These are phyloP conservation scores for Notamacropus eugenii DNA, from an alignment of 2,797 vertebrate genomes.

Conservation along the genomic window DNA sequence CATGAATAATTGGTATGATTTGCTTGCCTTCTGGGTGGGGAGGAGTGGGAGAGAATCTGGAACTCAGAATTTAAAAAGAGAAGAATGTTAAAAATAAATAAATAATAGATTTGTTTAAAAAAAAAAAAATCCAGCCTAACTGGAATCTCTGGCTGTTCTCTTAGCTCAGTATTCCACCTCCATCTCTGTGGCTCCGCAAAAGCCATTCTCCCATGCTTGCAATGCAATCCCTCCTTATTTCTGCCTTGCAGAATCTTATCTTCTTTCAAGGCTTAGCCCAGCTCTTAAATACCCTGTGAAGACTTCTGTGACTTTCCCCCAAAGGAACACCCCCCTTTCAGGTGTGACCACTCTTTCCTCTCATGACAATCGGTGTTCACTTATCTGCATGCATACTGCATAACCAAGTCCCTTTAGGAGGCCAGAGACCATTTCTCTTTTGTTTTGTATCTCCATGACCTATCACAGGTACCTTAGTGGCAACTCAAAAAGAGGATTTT, in stretches of 20 bases:
- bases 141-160: neutral
- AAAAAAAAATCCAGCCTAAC: neutral
- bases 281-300: too few relatives aligned
- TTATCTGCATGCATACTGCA: neutral
- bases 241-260: too few relatives aligned
- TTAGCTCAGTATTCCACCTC: neutral
- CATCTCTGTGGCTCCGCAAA: neutral
- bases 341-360: neutral
- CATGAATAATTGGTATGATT: too few relatives aligned
- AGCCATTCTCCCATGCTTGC: too few relatives aligned
- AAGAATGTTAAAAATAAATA: neutral
- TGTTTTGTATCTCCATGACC: neutral
- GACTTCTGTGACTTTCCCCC: too few relatives aligned
- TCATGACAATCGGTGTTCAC: neutral
- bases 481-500: too few relatives aligned
- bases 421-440: neutral
- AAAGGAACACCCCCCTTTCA: neutral
- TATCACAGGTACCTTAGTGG: neutral
- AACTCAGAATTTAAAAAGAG: neutral
- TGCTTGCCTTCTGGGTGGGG: neutral
- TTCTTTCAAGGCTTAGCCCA: too few relatives aligned
- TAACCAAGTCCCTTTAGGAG: neutral
- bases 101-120: neutral
- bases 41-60: neutral
- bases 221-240: too few relatives aligned